A percentile compares a stretch with the other conserved stretches of the same genome.
phyloP scores from a whole-genome alignment of 2,113 vertebrate species.

The Nicator chloris region DNA sequence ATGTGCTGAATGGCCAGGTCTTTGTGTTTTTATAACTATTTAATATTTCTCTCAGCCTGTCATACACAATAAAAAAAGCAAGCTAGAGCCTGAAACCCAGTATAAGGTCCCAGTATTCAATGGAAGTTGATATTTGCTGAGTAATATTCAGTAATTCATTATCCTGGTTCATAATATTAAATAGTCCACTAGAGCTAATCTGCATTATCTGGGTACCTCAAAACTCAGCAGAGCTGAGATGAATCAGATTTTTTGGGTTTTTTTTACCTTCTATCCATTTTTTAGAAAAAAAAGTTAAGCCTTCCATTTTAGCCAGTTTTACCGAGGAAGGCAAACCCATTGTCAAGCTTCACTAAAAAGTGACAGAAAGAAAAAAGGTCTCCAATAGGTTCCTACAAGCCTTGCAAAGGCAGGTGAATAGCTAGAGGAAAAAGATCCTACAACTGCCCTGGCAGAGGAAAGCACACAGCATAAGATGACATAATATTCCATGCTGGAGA shows the following conservation, averaged over 20 bases:
- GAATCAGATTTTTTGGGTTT: background rate
- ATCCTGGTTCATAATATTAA: background rate
- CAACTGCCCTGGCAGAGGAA: background rate
- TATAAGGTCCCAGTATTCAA: background rate
- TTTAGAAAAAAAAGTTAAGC: background rate
- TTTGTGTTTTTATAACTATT: background rate
- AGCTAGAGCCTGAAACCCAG: background rate
- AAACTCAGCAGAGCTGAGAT: background rate
- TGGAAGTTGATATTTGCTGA: background rate
- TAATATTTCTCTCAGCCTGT: background rate
- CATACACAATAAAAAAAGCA: background rate
- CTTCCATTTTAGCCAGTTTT: background rate
- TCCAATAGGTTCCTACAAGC: background rate
- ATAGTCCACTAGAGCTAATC: background rate
- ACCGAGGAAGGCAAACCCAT: background rate
- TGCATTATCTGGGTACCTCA: background rate
- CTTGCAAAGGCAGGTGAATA: background rate
- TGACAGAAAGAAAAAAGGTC: background rate
- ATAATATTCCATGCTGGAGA: background rate
- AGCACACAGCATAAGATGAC: background rate
- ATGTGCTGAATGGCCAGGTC: background rate
- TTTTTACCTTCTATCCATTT: background rate
- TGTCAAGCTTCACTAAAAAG: background rate
- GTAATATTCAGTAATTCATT: background rate
- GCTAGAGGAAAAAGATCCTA: background rate